Base-by-base conservation (phyloP, 2,888 invertebrate genomes). In the Agrochola lota region DNA sequence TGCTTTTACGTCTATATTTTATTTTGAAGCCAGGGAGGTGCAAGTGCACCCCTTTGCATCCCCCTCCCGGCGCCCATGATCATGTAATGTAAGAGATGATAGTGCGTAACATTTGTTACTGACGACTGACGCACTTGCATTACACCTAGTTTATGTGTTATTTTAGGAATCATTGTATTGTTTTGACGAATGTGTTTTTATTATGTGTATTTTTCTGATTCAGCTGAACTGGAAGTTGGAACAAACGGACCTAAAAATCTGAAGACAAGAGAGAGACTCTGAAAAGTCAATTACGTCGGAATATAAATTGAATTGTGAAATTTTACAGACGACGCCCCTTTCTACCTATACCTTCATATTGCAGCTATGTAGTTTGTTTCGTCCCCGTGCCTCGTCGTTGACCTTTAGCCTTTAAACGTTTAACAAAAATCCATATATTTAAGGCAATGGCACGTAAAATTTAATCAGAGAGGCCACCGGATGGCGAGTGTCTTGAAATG, bases 331-430 rank as follows among this genome's bases (percentile, higher is more conserved):
- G 35, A 78, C 43, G 43, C 77, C n/a, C 30, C 35, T 35, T n/a
- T 46, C 30, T 49, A 57, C n/a, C 30, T 52, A 8, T 26, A 52
- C 11, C 2, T n/a, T 40, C 23, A 35, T 35, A 26, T 23, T 57
- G 59, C 46, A 77, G 59, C 23, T 46, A 75, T 52, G 52, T 75
- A 43, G 57, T 43, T 78, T 26, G 15, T 43, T 75, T 52, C 64
- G 77, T 46, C 78, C 76, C 78, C 11, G 20, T 35, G 35, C 26
- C 26, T 26, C 35, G n/a, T 80, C 15, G 40, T n/a, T 79, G 30
- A 83, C 59, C 60, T 55, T 55, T 67, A 26, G n/a, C 78, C 60
- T 79, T 72, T 81, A 30, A 30, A n/a, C 30, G 17, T 9, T 30
- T 49, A 40, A 59, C 26, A 23, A n/a, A 49, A 70, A n/a, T 60